phyloP scores from a whole-genome alignment of 2,888 invertebrate species.

The Parelbella ahira region DNA sequence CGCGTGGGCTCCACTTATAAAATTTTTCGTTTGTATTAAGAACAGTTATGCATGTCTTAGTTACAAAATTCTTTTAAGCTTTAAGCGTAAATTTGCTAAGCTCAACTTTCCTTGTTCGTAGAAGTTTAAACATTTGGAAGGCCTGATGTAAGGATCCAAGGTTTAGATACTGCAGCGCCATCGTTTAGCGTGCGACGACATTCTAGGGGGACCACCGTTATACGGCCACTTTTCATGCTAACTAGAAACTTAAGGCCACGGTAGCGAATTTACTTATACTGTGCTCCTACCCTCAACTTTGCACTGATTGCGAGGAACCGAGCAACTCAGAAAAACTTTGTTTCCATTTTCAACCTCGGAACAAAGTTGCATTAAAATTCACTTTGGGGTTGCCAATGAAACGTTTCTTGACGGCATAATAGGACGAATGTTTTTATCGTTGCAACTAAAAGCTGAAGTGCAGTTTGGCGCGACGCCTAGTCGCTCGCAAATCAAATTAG shows the following conservation, averaged over 20 bases:
- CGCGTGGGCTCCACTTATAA: too few species aligned
- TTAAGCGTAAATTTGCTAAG: too few species aligned
- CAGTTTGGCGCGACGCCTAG: slow-evolving; percentile 31
- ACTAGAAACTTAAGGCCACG: slow-evolving; percentile 18
- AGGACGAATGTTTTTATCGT: slow-evolving; percentile 40
- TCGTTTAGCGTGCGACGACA: too few species aligned
- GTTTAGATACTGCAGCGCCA: too few species aligned
- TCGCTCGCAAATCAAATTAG: slow-evolving; percentile 22
- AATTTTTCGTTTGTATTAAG: too few species aligned
- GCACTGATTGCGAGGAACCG: slow-evolving; percentile 17
- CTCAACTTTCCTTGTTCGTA: too few species aligned
- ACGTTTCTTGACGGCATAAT: slow-evolving; percentile 33
- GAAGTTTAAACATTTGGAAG: too few species aligned
- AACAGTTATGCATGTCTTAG: too few species aligned
- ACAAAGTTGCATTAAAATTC: slow-evolving; percentile 21
- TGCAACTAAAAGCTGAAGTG: too few species aligned
- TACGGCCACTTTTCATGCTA: slow-evolving; percentile 6
- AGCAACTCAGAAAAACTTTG: slow-evolving; percentile 20
- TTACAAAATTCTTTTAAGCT: too few species aligned
- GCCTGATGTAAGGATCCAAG: too few species aligned
- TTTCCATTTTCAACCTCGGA: slow-evolving; percentile 3
- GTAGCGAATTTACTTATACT: slow-evolving; percentile 21
- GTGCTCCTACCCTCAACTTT: slow-evolving; percentile 13
- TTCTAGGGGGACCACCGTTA: too few species aligned
- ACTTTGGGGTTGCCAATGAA: slow-evolving; percentile 16